phyloP scores from a whole-genome alignment of 2,113 vertebrate species.

The Amphiprion ocellaris region DNA sequence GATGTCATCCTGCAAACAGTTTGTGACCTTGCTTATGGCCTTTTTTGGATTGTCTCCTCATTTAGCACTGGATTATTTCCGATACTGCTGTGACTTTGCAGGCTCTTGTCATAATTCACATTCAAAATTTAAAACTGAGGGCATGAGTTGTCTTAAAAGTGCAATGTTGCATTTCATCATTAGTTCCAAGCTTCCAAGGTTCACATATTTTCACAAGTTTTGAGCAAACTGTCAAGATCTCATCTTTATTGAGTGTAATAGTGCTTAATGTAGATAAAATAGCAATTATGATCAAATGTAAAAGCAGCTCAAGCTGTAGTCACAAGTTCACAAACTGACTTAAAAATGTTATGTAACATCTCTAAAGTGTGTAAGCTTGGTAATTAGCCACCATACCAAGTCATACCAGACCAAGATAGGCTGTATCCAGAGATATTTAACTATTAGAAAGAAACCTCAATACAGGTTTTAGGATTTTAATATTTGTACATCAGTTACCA shows the following conservation, averaged over 20 bases:
- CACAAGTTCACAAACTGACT: not conserved
- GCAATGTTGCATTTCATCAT: not conserved
- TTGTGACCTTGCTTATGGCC: slow-evolving; percentile 16
- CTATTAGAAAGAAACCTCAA: too few relatives aligned
- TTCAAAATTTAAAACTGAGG: not conserved
- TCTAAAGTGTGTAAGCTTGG: not conserved
- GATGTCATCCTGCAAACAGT: slow-evolving; percentile 62
- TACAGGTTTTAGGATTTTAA: too few relatives aligned
- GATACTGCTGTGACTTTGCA: not conserved
- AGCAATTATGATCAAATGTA: not conserved
- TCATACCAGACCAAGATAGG: not conserved
- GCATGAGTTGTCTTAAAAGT: not conserved
- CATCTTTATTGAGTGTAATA: too few relatives aligned
- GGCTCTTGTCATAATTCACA: slow-evolving; percentile 27
- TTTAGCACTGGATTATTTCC: slow-evolving; percentile 1
- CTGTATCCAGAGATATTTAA: not conserved
- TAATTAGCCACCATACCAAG: not conserved
- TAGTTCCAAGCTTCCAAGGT: not conserved
- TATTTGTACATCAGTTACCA: too few relatives aligned
- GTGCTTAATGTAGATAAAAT: too few relatives aligned
- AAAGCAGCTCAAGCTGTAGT: not conserved
- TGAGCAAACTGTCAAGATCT: too few relatives aligned
- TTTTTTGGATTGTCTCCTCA: slow-evolving; percentile 34
- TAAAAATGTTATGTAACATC: not conserved
- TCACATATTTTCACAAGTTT: too few relatives aligned